Evolutionary conservation across 1,140 invertebrate genomes (phyloP).

Genomic region (Melanaphis sacchari): DNA sequence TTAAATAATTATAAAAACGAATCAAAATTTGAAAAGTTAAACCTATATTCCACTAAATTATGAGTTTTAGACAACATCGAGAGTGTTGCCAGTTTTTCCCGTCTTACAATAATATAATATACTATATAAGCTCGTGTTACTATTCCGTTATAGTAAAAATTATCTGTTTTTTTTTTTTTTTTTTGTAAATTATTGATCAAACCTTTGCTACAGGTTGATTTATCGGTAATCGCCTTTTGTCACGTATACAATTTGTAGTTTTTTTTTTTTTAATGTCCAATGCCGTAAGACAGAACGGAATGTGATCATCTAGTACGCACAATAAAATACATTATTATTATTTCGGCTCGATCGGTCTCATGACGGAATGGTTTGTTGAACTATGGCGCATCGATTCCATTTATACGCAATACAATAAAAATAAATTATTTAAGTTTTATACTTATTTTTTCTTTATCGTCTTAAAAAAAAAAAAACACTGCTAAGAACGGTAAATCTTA

Average conservation of each 20-base stretch:
- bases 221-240: background rate
- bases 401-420: background rate
- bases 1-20: background rate
- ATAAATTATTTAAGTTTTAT: background rate
- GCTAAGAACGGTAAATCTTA: background rate
- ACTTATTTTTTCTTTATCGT: background rate
- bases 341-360: background rate
- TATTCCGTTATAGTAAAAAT: background rate
- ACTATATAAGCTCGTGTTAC: background rate
- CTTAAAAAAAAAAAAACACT: background rate
- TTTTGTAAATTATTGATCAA: slow-evolving; percentile 12
- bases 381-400: background rate
- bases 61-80: background rate
- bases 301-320: background rate
- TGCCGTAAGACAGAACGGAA: background rate
- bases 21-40: background rate
- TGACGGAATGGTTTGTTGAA: background rate
- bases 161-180: background rate
- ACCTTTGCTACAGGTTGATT: background rate
- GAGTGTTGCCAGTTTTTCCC: background rate
- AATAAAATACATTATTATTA: background rate
- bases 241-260: background rate
- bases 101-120: background rate
- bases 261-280: background rate
- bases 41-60: background rate